These are phyloP conservation scores for Corvus moneduloides DNA, from an alignment of 2,113 vertebrate genomes.

Conservation along the genomic window DNA sequence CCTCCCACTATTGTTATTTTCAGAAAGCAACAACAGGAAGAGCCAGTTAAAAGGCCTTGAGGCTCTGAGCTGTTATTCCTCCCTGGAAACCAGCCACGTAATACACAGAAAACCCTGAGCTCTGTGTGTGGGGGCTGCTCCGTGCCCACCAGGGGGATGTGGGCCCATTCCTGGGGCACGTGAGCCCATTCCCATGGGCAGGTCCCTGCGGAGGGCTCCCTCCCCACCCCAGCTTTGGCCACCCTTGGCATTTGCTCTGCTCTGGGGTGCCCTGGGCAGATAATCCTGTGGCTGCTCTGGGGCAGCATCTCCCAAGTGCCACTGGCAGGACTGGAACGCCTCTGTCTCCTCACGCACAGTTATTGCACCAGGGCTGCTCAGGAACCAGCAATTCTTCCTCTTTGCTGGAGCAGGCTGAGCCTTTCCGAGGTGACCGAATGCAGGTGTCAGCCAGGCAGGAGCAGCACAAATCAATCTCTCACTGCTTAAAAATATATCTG, in stretches of 20 bases:
- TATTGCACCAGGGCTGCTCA: background rate
- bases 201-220: background rate
- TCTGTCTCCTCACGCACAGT: background rate
- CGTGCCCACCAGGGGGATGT: fast-evolving
- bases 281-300: background rate
- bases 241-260: background rate
- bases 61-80: background rate
- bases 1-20: slow-evolving; percentile 49
- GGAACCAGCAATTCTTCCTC: background rate
- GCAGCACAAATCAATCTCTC: slow-evolving; percentile 53
- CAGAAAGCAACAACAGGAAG: slow-evolving; percentile 30
- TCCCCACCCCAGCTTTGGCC: background rate
- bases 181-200: background rate
- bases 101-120: background rate
- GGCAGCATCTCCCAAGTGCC: background rate
- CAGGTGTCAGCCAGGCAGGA: slow-evolving; percentile 19
- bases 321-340: background rate
- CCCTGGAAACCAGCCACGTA: background rate
- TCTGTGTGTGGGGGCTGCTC: background rate
- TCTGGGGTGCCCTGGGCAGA: background rate
- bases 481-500: slow-evolving; percentile 34
- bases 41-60: slow-evolving; percentile 8
- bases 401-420: background rate
- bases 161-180: background rate
- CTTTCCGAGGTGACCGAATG: slow-evolving; percentile 24